Percentiles rank a stretch among this genome's conserved stretches.
Evolutionary conservation across 1,140 invertebrate genomes (phyloP).

Genomic region (Brachionus asplanchnoidis): DNA sequence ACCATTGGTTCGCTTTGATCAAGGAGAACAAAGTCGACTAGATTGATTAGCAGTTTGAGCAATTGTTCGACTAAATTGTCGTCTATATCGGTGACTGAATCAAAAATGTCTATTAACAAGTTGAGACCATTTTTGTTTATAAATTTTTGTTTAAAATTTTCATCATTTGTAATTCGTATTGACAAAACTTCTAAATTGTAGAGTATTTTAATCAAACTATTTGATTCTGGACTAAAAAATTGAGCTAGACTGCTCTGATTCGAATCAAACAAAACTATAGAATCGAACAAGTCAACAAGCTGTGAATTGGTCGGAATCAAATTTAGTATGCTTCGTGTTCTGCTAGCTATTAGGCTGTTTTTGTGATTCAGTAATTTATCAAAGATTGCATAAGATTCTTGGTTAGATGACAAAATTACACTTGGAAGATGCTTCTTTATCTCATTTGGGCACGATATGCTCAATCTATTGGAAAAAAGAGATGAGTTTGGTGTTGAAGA

Average conservation of each 20-base stretch:
- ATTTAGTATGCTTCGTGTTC: constrained; percentile 58
- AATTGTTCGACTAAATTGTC: not conserved
- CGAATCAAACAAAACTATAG: constrained; percentile 48
- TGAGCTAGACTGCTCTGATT: not conserved
- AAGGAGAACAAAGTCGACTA: not conserved
- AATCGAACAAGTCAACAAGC: constrained; percentile 58
- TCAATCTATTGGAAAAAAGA: not conserved
- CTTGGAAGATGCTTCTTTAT: constrained; percentile 61
- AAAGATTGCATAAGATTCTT: constrained; percentile 60
- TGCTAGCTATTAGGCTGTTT: constrained; percentile 57
- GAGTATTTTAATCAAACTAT: not conserved
- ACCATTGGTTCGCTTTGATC: not conserved
- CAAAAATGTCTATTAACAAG: not conserved
- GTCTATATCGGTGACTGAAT: not conserved
- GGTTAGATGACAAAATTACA: constrained; percentile 60
- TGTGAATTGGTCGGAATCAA: constrained; percentile 60
- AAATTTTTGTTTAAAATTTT: constrained; percentile 21
- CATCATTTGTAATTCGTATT: not conserved
- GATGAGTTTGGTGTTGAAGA: not conserved
- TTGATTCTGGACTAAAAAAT: not conserved
- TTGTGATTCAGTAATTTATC: constrained; percentile 59
- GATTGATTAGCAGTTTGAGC: not conserved
- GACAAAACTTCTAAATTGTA: constrained; percentile 12
- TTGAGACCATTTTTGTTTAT: not conserved
- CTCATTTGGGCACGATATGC: constrained; percentile 42